Evolutionary conservation across 2,113 vertebrate genomes (phyloP), one percentile per base, ranked within the genome.

Genomic region (Illadopsis cleaveri): DNA sequence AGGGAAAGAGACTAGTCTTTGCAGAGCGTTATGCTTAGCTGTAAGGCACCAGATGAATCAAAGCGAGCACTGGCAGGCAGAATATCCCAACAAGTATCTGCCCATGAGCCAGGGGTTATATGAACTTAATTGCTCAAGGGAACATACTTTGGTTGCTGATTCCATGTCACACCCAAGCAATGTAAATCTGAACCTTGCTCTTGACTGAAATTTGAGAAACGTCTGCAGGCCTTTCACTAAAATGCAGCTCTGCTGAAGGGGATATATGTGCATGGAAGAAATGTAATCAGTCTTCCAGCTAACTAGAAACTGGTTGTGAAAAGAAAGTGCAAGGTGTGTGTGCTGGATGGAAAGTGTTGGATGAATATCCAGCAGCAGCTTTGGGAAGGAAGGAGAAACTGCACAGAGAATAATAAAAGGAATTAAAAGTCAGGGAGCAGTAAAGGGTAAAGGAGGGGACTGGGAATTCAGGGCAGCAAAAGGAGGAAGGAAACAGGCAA

Each of bases 91-190:
- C 19, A 51, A 76, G 19, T 80, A 88, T 77, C 86, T 93, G 76
- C 56, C 58, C 60, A 56, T 3, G 5, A 90, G 71, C 51, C 2
- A 9, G 19, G 30, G 64, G 64, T 83, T 94, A 24, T 83, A 86
- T 47, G 68, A 95, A 83, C 19, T 66, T 77, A 70, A 66, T 86
- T 90, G 89, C 94, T 91, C 20, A 27, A 91, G 86, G 73, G 75
- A 94, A 30, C 81, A 82, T 94, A 85, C 57, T 94, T 94, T 70
- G n/a, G 47, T 94, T 95, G 77, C 73, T 95, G 89, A 91, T 81
- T 93, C 76, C 92, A 44, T 92, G 94, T 94, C 86, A 92, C 93
- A 90, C 91, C 82, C 86, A 94, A 88, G 50, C 50, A 90, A 42
- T 66, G 47, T 90, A 90, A 94, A 94, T 73, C 56, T 92, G 86